Percentiles rank a stretch among this genome's conserved stretches.
Evolutionary conservation across 2,888 invertebrate species (phyloP).

Genomic region (Rotaria macrura): DNA sequence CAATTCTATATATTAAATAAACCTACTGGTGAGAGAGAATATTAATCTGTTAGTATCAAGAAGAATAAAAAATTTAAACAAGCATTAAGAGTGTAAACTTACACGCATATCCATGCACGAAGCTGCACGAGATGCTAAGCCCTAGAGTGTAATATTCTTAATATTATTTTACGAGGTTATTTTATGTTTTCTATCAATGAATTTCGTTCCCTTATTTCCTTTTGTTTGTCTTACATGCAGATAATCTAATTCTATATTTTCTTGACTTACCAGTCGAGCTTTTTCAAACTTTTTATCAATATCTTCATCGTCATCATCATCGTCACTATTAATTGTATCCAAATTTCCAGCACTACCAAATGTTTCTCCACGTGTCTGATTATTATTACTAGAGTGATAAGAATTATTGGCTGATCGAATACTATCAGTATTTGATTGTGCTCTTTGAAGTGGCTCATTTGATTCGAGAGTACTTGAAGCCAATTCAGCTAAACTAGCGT

Average conservation of each 20-base stretch:
- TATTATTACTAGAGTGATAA: neutral
- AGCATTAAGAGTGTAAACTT: neutral
- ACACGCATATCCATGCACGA: conserved; percentile 12
- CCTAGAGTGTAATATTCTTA: neutral
- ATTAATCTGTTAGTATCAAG: neutral
- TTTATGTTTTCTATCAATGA: neutral
- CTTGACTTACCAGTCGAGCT: neutral
- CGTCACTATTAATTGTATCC: neutral
- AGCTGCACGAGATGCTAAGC: neutral
- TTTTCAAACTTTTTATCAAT: conserved; percentile 1
- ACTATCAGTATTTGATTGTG: too few relatives aligned
- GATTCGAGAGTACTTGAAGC: neutral
- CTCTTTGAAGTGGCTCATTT: neutral
- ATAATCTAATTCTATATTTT: neutral
- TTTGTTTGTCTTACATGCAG: neutral
- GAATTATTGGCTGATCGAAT: neutral
- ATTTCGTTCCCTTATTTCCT: neutral
- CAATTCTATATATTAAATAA: neutral
- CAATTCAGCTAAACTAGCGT: neutral
- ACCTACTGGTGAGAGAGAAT: neutral
- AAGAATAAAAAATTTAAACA: neutral
- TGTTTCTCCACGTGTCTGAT: neutral
- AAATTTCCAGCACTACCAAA: neutral
- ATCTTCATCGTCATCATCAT: neutral
- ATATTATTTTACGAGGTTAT: neutral